These are phyloP conservation scores for Aegotheles bennettii DNA, from an alignment of 2,113 vertebrate genomes.

Conservation along the genomic window DNA sequence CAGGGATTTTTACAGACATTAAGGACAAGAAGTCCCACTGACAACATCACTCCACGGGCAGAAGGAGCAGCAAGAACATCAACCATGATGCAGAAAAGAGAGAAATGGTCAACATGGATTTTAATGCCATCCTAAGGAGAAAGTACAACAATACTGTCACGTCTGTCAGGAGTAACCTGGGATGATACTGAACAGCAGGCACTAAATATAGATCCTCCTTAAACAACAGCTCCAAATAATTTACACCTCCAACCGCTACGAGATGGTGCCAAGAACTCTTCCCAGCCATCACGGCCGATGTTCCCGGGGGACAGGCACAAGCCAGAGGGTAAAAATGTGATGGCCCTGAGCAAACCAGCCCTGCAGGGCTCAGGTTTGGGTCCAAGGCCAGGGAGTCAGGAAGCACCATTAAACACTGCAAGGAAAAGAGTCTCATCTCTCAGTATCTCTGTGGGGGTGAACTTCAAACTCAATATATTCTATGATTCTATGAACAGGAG, in stretches of 20 bases:
- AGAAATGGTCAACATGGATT: background rate
- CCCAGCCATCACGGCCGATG: accelerated
- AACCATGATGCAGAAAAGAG: background rate
- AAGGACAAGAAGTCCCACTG: background rate
- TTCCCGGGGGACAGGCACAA: background rate
- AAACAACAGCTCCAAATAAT: background rate
- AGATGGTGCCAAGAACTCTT: background rate
- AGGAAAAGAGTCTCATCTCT: background rate
- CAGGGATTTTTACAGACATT: accelerated
- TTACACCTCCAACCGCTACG: background rate
- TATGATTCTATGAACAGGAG: no score
- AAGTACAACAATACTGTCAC: accelerated
- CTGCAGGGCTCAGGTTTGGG: background rate
- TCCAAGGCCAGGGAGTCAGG: background rate
- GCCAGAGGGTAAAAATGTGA: background rate
- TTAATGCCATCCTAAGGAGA: background rate
- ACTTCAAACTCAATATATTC: no score
- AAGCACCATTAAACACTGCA: background rate
- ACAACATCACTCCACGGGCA: background rate
- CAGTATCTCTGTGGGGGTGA: background rate
- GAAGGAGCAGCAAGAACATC: background rate
- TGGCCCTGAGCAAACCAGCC: background rate
- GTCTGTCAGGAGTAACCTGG: background rate
- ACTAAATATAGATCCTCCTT: background rate
- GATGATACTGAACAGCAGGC: background rate